Conservation (phyloP, 2,113 vertebrate genomes). For the Ictalurus furcatus region DNA sequence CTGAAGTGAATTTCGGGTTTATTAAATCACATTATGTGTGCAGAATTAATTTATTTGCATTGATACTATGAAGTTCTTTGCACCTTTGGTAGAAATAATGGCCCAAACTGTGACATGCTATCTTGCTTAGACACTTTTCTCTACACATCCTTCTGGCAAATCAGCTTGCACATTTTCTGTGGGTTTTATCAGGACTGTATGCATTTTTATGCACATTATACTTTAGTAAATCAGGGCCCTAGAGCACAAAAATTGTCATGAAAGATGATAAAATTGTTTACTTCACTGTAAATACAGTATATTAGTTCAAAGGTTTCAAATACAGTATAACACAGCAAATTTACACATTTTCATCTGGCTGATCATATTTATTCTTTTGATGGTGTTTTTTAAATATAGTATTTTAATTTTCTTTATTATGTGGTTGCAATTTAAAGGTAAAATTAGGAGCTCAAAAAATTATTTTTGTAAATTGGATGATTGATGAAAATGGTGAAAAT, state of each 20-base stretch:
- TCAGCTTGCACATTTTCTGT: neutral
- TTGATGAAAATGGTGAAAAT: conserved; percentile 5
- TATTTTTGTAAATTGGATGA: neutral
- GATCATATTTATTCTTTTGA: neutral
- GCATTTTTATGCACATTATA: neutral
- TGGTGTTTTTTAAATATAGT: neutral
- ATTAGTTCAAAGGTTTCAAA: neutral
- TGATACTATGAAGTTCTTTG: neutral
- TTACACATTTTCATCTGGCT: neutral
- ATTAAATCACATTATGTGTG: neutral
- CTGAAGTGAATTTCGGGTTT: neutral
- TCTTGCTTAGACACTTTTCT: neutral
- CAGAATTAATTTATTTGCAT: neutral
- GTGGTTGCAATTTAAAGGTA: neutral
- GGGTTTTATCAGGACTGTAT: neutral
- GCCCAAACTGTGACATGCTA: neutral
- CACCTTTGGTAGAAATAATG: neutral
- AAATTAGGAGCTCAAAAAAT: neutral
- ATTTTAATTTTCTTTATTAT: neutral
- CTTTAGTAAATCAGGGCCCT: neutral
- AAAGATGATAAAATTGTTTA: neutral
- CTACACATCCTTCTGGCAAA: neutral
- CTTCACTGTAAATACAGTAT: neutral
- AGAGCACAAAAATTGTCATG: neutral
- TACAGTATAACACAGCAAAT: neutral